Evolutionary conservation across 2,113 vertebrate species (phyloP).

Genomic region (Hyaena hyaena): DNA sequence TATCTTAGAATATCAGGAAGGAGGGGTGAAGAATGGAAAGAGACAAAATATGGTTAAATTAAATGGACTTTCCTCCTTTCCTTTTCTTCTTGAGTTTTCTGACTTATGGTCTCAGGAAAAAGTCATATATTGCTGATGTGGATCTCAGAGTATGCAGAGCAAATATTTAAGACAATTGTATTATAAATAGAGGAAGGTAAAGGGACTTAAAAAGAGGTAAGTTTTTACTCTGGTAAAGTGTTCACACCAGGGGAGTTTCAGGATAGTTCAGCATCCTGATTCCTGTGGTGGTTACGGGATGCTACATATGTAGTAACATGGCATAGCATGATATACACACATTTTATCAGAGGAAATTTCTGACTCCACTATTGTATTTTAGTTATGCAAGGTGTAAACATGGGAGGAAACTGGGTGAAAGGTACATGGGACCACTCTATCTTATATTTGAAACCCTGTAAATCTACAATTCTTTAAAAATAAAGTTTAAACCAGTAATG

Average conservation of each 20-base stretch:
- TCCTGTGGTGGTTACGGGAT: neutral
- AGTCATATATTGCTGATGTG: neutral
- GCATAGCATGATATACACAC: neutral
- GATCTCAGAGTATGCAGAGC: neutral
- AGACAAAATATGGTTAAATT: neutral
- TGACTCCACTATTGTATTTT: neutral
- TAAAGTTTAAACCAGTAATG: neutral
- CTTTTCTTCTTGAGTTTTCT: neutral
- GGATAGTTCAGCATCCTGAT: neutral
- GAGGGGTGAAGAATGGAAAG: neutral
- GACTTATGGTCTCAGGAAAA: constrained; percentile 7
- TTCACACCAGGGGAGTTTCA: neutral
- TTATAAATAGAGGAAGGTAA: neutral
- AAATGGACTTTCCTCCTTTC: neutral
- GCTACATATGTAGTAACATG: neutral
- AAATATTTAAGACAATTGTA: neutral
- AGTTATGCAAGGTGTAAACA: neutral
- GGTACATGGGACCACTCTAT: neutral
- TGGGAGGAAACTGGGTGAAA: neutral
- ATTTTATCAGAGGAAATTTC: neutral
- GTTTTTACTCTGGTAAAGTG: neutral
- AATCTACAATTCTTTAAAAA: neutral
- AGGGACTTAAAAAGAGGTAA: neutral
- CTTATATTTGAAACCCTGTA: neutral
- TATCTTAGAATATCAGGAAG: neutral